phyloP scores from a whole-genome alignment of 2,888 invertebrate species.

The Drosophila eohydei region DNA sequence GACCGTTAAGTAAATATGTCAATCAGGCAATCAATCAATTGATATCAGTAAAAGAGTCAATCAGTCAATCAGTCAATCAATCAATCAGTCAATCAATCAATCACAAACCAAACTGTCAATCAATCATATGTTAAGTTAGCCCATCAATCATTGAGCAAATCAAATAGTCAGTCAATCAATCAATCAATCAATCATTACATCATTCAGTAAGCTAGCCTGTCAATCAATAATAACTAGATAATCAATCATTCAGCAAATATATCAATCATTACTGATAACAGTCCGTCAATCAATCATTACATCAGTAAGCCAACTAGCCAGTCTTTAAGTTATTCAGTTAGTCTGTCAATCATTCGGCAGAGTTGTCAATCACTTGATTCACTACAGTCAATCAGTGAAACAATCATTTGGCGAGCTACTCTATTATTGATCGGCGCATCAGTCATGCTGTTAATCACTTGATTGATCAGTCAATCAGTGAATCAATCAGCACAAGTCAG shows the following conservation, averaged over 20 bases:
- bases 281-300: neutral
- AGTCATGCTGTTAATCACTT: neutral
- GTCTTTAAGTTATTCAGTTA: neutral
- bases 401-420: neutral
- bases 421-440: no score
- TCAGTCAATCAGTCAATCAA: neutral
- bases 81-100: neutral
- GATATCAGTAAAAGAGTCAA: neutral
- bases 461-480: neutral
- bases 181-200: neutral
- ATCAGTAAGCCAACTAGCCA: neutral
- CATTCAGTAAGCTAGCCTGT: neutral
- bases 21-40: neutral
- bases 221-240: neutral
- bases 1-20: no score
- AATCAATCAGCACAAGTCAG: neutral
- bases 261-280: neutral
- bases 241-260: neutral
- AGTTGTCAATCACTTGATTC: neutral
- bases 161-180: neutral
- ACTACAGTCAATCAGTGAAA: neutral
- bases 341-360: neutral
- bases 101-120: neutral
- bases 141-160: neutral
- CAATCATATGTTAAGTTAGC: neutral